Conservation (phyloP, 37 sponge, comb jelly and placozoan genomes). For the Ianthella basta region DNA sequence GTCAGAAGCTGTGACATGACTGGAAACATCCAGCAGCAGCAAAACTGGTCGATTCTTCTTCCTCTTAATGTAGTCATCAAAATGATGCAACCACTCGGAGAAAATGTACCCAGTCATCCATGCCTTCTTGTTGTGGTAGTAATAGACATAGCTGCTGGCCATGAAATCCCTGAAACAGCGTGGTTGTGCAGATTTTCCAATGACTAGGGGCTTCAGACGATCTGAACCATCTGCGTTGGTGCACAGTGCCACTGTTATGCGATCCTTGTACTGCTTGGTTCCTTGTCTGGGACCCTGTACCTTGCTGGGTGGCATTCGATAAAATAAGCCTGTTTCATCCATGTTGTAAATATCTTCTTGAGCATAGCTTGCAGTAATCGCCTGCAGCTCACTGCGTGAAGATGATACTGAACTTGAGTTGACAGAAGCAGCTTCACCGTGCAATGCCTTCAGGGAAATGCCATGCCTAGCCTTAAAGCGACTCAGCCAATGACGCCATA, state of each 20-base stretch:
- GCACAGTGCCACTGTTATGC: conserved; percentile 13
- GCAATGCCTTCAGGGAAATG: conserved; percentile 19
- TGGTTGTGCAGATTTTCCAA: conserved; percentile 23
- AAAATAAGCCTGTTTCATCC: conserved; percentile 15
- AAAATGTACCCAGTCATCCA: conserved; percentile 25
- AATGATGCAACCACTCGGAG: conserved; percentile 17
- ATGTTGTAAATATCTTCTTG: conserved; percentile 8
- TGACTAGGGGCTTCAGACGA: conserved; percentile 10
- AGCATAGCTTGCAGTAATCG: neutral
- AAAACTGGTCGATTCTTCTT: conserved; percentile 19
- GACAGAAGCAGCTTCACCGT: conserved; percentile 17
- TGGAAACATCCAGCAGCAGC: conserved; percentile 18
- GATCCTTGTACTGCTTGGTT: conserved; percentile 29
- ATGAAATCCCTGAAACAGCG: conserved; percentile 9
- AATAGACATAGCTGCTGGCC: neutral
- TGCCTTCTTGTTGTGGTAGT: conserved; percentile 1
- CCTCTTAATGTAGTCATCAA: conserved; percentile 27
- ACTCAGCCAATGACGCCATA: conserved; percentile 14
- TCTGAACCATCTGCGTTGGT: conserved; percentile 27
- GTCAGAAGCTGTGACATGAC: conserved; percentile 22
- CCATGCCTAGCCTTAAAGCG: conserved; percentile 21
- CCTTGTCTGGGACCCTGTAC: conserved; percentile 10
- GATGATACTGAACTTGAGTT: conserved; percentile 1
- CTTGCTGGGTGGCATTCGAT: conserved; percentile 20
- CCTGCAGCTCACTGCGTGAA: neutral